These are phyloP conservation scores for Tychaedon coryphoeus DNA, from an alignment of 2,113 vertebrate species.

Conservation along the genomic window DNA sequence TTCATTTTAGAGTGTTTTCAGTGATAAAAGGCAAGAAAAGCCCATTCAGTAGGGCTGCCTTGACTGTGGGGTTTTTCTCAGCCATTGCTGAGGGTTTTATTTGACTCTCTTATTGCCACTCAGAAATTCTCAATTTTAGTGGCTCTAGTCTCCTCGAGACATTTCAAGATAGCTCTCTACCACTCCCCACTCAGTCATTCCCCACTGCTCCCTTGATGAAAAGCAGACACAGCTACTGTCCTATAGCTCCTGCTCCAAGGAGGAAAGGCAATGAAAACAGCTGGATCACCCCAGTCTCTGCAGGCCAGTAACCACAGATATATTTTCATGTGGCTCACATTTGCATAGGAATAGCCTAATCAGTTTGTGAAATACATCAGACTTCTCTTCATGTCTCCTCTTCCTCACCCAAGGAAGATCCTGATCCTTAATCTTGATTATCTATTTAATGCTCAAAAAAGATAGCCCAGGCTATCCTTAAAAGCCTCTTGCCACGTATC, in stretches of 20 bases:
- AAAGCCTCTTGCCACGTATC: not conserved
- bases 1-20: not conserved
- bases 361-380: not conserved
- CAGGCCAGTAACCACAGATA: not conserved
- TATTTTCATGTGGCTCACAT: not conserved
- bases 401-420: not conserved
- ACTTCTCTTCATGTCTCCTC: not conserved
- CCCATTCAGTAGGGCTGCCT: not conserved
- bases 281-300: not conserved
- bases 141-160: rapidly evolving
- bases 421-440: not conserved
- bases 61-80: not conserved
- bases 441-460: not conserved
- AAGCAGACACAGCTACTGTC: not conserved
- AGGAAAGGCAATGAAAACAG: not conserved
- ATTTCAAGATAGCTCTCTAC: not conserved
- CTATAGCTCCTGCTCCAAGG: not conserved
- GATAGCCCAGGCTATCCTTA: not conserved
- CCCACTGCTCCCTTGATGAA: not conserved
- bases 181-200: not conserved
- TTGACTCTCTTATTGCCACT: not conserved
- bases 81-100: not conserved
- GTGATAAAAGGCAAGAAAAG: not conserved
- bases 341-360: not conserved
- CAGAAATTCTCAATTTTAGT: not conserved